Evolutionary conservation across 1,140 invertebrate species (phyloP).

Genomic region (Tetranychus cinnabarinus): DNA sequence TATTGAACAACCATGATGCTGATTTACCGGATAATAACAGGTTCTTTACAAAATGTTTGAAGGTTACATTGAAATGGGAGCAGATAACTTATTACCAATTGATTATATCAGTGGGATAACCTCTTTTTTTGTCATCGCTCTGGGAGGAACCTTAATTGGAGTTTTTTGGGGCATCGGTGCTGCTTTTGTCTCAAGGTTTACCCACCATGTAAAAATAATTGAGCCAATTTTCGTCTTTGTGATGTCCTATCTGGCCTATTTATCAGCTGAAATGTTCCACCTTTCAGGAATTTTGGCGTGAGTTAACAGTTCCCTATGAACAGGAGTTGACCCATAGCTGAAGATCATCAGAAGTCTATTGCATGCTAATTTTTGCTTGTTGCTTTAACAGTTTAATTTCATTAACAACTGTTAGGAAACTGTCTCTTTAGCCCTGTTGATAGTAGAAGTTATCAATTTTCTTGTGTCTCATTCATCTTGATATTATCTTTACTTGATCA

Average conservation of each 20-base stretch:
- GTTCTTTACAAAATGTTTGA: constrained; percentile 91
- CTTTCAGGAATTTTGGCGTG: constrained; percentile 67
- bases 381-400: no score
- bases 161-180: constrained; percentile 84
- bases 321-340: not conserved
- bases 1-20: not conserved
- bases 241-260: constrained; percentile 91
- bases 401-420: no score
- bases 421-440: no score
- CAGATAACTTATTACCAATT: constrained; percentile 32
- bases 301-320: not conserved
- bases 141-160: constrained; percentile 80
- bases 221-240: constrained; percentile 96
- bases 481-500: no score
- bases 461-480: no score
- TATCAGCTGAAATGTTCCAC: constrained; percentile 92
- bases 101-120: constrained; percentile 62
- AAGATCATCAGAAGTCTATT: not conserved
- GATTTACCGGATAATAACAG: constrained; percentile 17
- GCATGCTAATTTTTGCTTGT: no score
- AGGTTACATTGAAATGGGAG: constrained; percentile 61
- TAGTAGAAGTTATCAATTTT: no score
- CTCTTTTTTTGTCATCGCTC: constrained; percentile 77
- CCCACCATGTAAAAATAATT: constrained; percentile 81
- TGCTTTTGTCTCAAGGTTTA: constrained; percentile 82